Evolutionary conservation across 2,888 invertebrate species (phyloP), one percentile per base, ranked within the genome.

Genomic region (Cephus pygmeus): DNA sequence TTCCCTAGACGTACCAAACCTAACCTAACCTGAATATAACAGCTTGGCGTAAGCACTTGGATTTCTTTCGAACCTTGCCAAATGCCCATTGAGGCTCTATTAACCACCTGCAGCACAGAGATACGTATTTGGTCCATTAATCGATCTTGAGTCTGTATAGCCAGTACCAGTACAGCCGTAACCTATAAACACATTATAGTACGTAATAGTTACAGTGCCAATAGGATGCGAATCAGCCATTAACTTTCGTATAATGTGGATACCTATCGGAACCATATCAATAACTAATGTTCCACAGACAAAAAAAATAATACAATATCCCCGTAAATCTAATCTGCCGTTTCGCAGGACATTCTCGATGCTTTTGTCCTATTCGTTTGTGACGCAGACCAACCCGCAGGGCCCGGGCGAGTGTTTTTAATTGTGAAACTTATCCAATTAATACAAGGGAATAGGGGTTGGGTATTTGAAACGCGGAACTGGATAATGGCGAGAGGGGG

Each of bases 391-490:
- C 56, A 56, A 56, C 56, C 56, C 56, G 56, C 56, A 15, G 56
- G 56, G 56, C 56, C 56, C 23, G 82, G 82, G 80, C 80, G 81
- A 81, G 81, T 84, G 82, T 82, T 84, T 84, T 84, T 84, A 85
- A 85, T 85, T 85, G 84, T 83, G 77, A 84, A 85, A 85, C 84
- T 85, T 85, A 85, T 84, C 85, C 85, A 85, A 85, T 85, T 85
- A 85, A 85, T 85, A 82, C 79, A 81, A 71, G 31, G 31, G 31
- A 71, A 71, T 71, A 12, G 71, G 33, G 76, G 73, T 69, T 78
- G 75, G 77, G 78, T 78, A 82, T 79, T 36, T 56, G 36, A 69
- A 77, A 73, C 36, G 69, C 34, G 33, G 79, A 36, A 76, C 35
- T 35, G 74, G 73, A 77, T 75, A 73, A 79, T 74, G 34, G 79